Evolutionary conservation across 2,888 invertebrate species (phyloP).

Genomic region (Julus scandinavius): DNA sequence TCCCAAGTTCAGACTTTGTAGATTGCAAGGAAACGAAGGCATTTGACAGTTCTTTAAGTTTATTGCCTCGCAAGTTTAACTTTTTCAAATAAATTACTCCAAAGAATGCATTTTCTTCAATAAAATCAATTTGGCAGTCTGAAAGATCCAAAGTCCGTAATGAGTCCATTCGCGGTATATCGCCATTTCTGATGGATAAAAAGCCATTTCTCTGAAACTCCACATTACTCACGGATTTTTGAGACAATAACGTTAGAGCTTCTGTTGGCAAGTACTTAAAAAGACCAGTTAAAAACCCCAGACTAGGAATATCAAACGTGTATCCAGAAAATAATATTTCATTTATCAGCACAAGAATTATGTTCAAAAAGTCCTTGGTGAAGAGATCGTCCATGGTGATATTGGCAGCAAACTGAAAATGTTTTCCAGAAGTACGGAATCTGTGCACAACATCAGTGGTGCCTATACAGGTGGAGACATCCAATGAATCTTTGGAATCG

Average conservation of each 20-base stretch:
- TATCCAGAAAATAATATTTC: slow-evolving; percentile 22
- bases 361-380: slow-evolving; percentile 26
- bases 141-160: slow-evolving; percentile 17
- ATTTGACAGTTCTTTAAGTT: not conserved
- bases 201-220: slow-evolving; percentile 24
- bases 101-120: slow-evolving; percentile 2
- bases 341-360: not conserved
- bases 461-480: not conserved
- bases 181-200: not conserved
- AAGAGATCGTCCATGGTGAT: slow-evolving; percentile 42
- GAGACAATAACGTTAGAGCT: not conserved
- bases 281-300: not conserved
- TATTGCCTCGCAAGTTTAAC: slow-evolving; percentile 12
- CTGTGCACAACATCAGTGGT: not conserved
- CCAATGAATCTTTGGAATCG: not conserved
- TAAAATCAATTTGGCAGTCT: slow-evolving; percentile 28
- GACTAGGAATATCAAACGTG: not conserved
- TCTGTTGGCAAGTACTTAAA: not conserved
- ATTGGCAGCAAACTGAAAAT: slow-evolving; percentile 24
- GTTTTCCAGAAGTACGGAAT: slow-evolving; percentile 23
- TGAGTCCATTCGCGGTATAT: slow-evolving; percentile 36
- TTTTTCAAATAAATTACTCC: not conserved
- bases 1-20: not conserved
- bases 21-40: slow-evolving; percentile 7
- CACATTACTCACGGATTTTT: slow-evolving; percentile 19